phyloP scores from a whole-genome alignment of 2,113 vertebrate species.

The Gymnarchus niloticus region DNA sequence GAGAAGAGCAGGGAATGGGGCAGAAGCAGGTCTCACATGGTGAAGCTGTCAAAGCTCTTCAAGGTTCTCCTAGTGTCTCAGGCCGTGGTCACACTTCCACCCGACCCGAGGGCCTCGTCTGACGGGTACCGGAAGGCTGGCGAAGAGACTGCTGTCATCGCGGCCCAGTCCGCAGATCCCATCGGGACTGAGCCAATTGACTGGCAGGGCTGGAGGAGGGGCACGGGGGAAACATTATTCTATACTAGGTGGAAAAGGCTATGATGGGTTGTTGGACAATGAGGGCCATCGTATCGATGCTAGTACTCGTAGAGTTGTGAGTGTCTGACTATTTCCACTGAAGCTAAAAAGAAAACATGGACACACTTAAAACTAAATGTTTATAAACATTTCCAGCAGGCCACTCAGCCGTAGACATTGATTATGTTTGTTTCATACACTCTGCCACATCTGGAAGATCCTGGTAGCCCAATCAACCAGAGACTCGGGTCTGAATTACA shows the following conservation, averaged over 20 bases:
- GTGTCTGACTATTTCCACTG: background rate
- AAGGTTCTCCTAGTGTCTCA: background rate
- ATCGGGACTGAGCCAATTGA: background rate
- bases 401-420: background rate
- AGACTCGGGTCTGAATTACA: background rate
- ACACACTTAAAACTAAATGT: background rate
- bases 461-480: background rate
- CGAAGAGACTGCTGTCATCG: background rate
- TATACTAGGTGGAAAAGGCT: background rate
- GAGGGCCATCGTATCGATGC: background rate
- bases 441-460: background rate
- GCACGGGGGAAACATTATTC: background rate
- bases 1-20: background rate
- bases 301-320: background rate
- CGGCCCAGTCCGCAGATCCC: background rate
- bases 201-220: background rate
- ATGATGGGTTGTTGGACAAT: background rate
- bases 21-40: background rate
- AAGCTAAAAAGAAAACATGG: background rate
- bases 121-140: background rate
- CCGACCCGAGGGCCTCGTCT: background rate
- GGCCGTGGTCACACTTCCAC: background rate
- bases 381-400: background rate
- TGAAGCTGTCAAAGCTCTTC: background rate
- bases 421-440: background rate